Percentiles rank a stretch among this genome's conserved stretches.
These are phyloP conservation scores for Jordanella pulchra DNA, from an alignment of 2,797 vertebrate species.

Conservation along the genomic window DNA sequence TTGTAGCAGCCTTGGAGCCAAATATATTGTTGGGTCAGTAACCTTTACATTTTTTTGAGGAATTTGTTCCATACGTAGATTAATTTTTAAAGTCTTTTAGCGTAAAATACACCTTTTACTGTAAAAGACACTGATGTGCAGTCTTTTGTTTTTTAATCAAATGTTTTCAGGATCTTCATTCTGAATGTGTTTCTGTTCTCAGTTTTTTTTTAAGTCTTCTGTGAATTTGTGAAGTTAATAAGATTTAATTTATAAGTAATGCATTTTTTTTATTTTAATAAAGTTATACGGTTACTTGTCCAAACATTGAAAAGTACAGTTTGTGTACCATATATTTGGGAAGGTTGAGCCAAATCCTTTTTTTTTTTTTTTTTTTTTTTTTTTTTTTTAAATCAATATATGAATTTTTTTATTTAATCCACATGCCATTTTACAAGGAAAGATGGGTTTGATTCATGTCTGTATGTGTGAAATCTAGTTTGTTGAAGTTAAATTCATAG, in stretches of 20 bases:
- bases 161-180: conserved; percentile 32
- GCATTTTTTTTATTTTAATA: conserved; percentile 72
- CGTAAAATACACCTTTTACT: conserved; percentile 37
- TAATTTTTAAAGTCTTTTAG: conserved; percentile 56
- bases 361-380: no score
- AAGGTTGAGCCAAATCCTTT: no score
- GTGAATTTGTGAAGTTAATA: conserved; percentile 38
- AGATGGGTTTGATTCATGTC: neutral
- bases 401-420: neutral
- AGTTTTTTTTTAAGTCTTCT: conserved; percentile 23
- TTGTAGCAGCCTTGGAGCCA: conserved; percentile 33
- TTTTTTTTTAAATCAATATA: no score
- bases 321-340: neutral
- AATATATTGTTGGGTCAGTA: conserved; percentile 32
- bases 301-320: neutral
- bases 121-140: conserved; percentile 36
- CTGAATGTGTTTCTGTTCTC: conserved; percentile 46
- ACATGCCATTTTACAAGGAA: neutral
- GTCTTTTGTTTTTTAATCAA: conserved; percentile 43
- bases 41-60: conserved; percentile 32
- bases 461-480: neutral
- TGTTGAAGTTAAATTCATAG: neutral
- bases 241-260: conserved; percentile 19
- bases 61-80: conserved; percentile 44
- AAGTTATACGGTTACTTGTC: conserved; percentile 49